These are phyloP conservation scores for Drosophila albomicans DNA, from an alignment of 1,140 invertebrate genomes.

Conservation along the genomic window DNA sequence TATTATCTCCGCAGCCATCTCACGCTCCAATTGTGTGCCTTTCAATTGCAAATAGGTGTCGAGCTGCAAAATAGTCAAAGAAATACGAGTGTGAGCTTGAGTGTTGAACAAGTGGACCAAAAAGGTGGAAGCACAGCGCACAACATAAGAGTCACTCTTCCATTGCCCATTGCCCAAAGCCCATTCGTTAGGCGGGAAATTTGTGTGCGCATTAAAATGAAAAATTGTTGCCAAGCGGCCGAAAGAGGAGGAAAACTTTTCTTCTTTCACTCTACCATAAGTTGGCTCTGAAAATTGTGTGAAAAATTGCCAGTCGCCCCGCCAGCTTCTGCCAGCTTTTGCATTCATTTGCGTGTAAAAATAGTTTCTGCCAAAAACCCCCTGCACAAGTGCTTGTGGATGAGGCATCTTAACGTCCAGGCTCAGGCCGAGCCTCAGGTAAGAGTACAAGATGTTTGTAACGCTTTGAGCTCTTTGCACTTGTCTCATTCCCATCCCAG, in stretches of 20 bases:
- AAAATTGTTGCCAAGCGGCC: constrained; percentile 77
- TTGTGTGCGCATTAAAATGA: constrained; percentile 84
- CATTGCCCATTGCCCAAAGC: constrained; percentile 5
- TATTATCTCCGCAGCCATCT: constrained; percentile 84
- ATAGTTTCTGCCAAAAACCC: constrained; percentile 52
- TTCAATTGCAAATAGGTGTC: constrained; percentile 84
- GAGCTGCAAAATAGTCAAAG: constrained; percentile 74
- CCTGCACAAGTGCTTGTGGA: constrained; percentile 33
- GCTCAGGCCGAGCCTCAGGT: background rate
- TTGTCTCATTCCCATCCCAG: background rate
- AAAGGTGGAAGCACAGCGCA: constrained; percentile 4
- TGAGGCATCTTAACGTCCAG: constrained; percentile 28
- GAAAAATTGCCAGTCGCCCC: constrained; percentile 68
- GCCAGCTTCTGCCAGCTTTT: constrained; percentile 35
- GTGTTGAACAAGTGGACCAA: constrained; percentile 48
- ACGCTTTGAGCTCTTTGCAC: constrained; percentile 37
- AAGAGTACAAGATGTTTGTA: constrained; percentile 43
- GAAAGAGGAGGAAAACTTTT: constrained; percentile 49
- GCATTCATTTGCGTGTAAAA: constrained; percentile 77
- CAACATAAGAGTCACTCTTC: constrained; percentile 15
- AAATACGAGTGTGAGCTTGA: constrained; percentile 48
- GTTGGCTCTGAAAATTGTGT: constrained; percentile 73
- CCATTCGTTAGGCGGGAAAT: constrained; percentile 76
- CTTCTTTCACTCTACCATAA: constrained; percentile 56
- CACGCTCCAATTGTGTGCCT: constrained; percentile 83